A percentile compares a stretch with the other conserved stretches of the same genome.
Conservation (phyloP, 2,797 vertebrate species). For the Benthosema pterotum region DNA sequence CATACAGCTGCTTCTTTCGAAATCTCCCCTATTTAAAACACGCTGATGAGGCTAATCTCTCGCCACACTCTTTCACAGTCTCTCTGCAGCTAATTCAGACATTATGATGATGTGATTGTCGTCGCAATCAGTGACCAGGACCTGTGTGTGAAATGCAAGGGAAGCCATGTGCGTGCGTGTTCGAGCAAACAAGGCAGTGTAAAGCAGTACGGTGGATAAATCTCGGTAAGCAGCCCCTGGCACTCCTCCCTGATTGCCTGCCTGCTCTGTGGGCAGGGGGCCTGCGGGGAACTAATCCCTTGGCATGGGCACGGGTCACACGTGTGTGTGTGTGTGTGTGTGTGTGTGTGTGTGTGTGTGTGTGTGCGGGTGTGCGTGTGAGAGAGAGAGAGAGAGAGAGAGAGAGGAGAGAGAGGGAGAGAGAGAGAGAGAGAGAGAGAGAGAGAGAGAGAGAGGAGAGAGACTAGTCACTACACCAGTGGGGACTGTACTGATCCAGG, state of each 20-base stretch:
- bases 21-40: slow-evolving; percentile 39
- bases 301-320: slow-evolving; percentile 61
- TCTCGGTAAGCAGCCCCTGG: slow-evolving; percentile 74
- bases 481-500: slow-evolving; percentile 22
- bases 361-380: slow-evolving; percentile 19
- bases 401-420: too few species aligned
- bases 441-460: too few species aligned
- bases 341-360: slow-evolving; percentile 39
- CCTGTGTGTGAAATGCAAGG: slow-evolving; percentile 44
- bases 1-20: slow-evolving; percentile 49
- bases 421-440: too few species aligned
- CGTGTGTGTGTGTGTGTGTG: slow-evolving; percentile 54
- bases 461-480: slow-evolving; percentile 21
- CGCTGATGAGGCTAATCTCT: slow-evolving; percentile 22
- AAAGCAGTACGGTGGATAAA: slow-evolving; percentile 71
- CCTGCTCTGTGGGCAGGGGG: slow-evolving; percentile 59
- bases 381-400: too few species aligned
- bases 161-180: slow-evolving; percentile 55
- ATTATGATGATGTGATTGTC: slow-evolving; percentile 25
- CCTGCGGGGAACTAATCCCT: slow-evolving; percentile 68
- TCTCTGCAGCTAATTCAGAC: slow-evolving; percentile 27
- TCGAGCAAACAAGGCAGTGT: slow-evolving; percentile 59
- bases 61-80: not conserved
- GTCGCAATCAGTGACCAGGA: slow-evolving; percentile 32
- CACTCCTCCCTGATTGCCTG: slow-evolving; percentile 61